Conservation (phyloP, 1,140 invertebrate genomes). For the Ridgeia piscesae region DNA sequence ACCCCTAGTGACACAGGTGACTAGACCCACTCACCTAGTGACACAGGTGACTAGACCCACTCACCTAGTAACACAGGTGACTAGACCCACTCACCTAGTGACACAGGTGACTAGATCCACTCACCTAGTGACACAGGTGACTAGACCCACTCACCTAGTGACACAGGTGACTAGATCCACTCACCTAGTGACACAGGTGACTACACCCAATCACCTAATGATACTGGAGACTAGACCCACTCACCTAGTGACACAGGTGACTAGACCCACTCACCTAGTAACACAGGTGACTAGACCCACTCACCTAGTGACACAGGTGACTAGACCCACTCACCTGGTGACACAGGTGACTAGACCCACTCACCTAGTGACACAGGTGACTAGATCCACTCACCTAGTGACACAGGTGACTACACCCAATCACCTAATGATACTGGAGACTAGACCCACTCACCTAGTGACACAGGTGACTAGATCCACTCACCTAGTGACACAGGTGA, state of each 20-base stretch:
- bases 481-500: conserved; percentile 39
- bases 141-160: conserved; percentile 40
- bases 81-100: conserved; percentile 41
- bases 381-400: conserved; percentile 40
- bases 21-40: conserved; percentile 40
- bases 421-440: too few relatives aligned
- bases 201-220: conserved; percentile 40
- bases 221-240: too few relatives aligned
- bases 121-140: too few relatives aligned
- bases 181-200: conserved; percentile 39
- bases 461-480: background rate
- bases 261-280: conserved; percentile 41
- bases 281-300: too few relatives aligned
- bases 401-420: background rate
- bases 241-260: too few relatives aligned
- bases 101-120: too few relatives aligned
- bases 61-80: conserved; percentile 39
- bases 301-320: too few relatives aligned
- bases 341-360: background rate
- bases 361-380: conserved; percentile 39
- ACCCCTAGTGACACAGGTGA: too few relatives aligned
- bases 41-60: background rate
- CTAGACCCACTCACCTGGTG: conserved; percentile 40
- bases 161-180: background rate
- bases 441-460: too few relatives aligned